Base-by-base conservation (phyloP, 2,113 vertebrate genomes). In the Syngnathus floridae region DNA sequence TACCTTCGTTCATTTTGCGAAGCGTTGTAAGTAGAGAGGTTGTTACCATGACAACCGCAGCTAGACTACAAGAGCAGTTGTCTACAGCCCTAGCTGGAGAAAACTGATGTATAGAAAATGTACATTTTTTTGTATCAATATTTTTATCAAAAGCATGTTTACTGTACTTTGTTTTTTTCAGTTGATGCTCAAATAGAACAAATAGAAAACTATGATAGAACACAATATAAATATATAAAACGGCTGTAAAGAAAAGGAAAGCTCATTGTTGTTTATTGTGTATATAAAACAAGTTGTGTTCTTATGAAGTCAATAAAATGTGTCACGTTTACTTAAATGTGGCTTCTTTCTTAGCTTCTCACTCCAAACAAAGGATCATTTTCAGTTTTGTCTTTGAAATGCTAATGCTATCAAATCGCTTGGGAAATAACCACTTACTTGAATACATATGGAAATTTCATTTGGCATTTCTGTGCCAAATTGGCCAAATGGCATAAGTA, bases 81-180 rank as follows among this genome's bases (percentile, higher is more conserved):
- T 70, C 60, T 60, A 71, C 67, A 73, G 67, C 73, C 70, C 38
- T 79, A 80, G 79, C 71, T 71, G 73, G 69, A 74, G 82, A 77
- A 74, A 74, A 73, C 75, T 76, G 82, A 82, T 92, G 86, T 90
- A 90, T 87, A 91, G 84, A 92, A 40, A 62, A 90, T 91, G 85
- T 88, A 90, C 83, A 91, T 87, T 89, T 78, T 88, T 91, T 90
- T 91, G 88, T 91, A 90, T 89, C 89, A 80, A 88, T 89, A 90
- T 92, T 91, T 91, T 90, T 90, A 91, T 88, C 83, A 74, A 83
- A 72, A 82, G 88, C 91, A 90, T 91, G 89, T 89, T 88, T 78
- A 82, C 81, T 88, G 86, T 89, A 85, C 84, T 86, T 87, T 89
- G 86, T 22, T 87, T 85, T 87, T 85, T 89, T 89, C 70, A 52